A percentile compares a stretch with the other conserved stretches of the same genome.
These are phyloP conservation scores for Acanthochromis polyacanthus DNA, from an alignment of 2,113 vertebrate species.

Conservation along the genomic window DNA sequence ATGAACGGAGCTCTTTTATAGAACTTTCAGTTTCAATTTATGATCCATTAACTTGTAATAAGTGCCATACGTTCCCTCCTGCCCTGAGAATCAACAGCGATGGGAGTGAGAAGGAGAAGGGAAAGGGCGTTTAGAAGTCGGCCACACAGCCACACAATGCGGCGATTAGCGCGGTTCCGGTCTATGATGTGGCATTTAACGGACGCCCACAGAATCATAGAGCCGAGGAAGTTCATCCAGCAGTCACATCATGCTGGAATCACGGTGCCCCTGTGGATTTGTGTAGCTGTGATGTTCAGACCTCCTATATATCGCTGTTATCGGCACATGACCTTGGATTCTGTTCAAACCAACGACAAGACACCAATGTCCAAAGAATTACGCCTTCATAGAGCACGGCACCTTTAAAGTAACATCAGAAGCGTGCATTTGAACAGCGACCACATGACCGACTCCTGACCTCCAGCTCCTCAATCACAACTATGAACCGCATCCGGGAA, in stretches of 20 bases:
- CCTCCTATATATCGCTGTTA: too few relatives aligned
- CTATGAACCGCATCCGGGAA: too few relatives aligned
- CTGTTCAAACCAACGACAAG: too few relatives aligned
- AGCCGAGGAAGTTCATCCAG: constrained; percentile 46
- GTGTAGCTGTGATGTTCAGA: neutral
- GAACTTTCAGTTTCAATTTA: constrained; percentile 74
- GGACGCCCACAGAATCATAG: constrained; percentile 15
- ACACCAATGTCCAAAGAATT: too few relatives aligned
- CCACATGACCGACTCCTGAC: too few relatives aligned
- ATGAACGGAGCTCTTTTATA: constrained; percentile 49
- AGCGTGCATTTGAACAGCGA: too few relatives aligned
- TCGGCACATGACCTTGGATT: too few relatives aligned
- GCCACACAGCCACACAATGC: constrained; percentile 44
- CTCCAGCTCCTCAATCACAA: too few relatives aligned
- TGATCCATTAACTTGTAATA: constrained; percentile 73
- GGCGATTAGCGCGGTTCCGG: constrained; percentile 42
- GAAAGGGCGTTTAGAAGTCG: constrained; percentile 73
- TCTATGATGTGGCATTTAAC: constrained; percentile 57
- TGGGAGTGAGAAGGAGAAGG: constrained; percentile 43
- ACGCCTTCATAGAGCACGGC: too few relatives aligned
- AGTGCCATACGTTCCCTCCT: constrained; percentile 62
- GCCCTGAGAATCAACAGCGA: constrained; percentile 46
- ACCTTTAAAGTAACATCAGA: too few relatives aligned
- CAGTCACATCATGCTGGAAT: constrained; percentile 47
- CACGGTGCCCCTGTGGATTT: neutral